phyloP scores from a whole-genome alignment of 2,797 vertebrate species.

The Rhodeus uyekii region DNA sequence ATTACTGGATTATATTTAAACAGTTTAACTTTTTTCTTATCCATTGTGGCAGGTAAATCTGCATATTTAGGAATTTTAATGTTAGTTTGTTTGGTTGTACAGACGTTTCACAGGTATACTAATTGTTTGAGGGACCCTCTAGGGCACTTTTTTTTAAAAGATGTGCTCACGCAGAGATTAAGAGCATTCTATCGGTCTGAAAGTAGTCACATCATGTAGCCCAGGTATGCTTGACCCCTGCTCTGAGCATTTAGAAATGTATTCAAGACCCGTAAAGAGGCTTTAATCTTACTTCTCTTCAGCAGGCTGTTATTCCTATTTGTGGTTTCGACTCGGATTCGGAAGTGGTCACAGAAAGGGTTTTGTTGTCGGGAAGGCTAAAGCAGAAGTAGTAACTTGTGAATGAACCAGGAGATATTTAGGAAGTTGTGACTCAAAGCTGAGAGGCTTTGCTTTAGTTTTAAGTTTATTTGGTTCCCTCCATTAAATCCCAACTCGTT shows the following conservation, averaged over 20 bases:
- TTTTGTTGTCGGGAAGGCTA: slow-evolving; percentile 29
- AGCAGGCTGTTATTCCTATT: slow-evolving; percentile 29
- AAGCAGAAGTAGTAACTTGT: slow-evolving; percentile 53
- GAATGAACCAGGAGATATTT: slow-evolving; percentile 50
- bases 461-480: background rate
- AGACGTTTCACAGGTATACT: slow-evolving; percentile 10
- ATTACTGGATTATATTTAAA: slow-evolving; percentile 5
- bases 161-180: slow-evolving; percentile 34
- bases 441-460: background rate
- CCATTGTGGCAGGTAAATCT: background rate
- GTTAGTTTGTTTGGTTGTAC: background rate
- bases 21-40: background rate
- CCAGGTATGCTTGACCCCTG: slow-evolving; percentile 43
- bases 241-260: slow-evolving; percentile 2
- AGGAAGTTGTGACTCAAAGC: slow-evolving; percentile 20
- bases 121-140: slow-evolving; percentile 10
- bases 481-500: background rate
- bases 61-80: slow-evolving; percentile 6
- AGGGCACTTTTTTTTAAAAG: slow-evolving; percentile 18
- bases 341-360: slow-evolving; percentile 41
- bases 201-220: slow-evolving; percentile 29
- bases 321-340: slow-evolving; percentile 24
- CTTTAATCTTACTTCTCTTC: slow-evolving; percentile 28
- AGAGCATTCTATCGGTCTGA: slow-evolving; percentile 52
- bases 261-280: slow-evolving; percentile 9